These are phyloP conservation scores for Garra rufa DNA, from an alignment of 2,113 vertebrate genomes.

Conservation along the genomic window DNA sequence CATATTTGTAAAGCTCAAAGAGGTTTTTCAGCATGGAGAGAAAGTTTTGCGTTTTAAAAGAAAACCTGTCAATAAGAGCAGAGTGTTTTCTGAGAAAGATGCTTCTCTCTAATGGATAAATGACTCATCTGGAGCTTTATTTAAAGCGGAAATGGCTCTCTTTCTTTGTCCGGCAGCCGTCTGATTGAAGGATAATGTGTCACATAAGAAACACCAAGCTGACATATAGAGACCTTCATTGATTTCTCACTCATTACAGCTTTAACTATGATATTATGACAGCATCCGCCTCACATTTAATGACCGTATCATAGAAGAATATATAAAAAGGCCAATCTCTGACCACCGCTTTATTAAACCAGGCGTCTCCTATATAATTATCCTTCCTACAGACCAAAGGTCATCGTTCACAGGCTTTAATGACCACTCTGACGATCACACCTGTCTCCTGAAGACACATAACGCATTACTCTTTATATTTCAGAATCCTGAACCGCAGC, in stretches of 20 bases:
- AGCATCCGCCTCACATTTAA: slow-evolving; percentile 4
- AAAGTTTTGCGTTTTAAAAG: too few relatives aligned
- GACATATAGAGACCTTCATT: background rate
- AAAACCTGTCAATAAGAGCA: too few relatives aligned
- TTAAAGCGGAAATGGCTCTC: background rate
- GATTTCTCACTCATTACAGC: slow-evolving; percentile 2
- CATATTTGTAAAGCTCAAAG: too few relatives aligned
- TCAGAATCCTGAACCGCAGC: background rate
- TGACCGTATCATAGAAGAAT: background rate
- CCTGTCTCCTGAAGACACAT: slow-evolving; percentile 60
- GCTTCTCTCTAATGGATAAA: background rate
- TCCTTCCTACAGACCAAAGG: slow-evolving; percentile 62
- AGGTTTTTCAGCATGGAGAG: too few relatives aligned
- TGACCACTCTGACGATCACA: slow-evolving; percentile 68
- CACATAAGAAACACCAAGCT: background rate
- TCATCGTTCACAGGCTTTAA: slow-evolving; percentile 67
- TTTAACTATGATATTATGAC: background rate
- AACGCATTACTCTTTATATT: too few relatives aligned
- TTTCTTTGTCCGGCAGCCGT: background rate
- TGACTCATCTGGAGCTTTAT: background rate
- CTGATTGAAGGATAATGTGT: background rate
- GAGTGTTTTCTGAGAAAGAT: background rate
- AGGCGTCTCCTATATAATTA: slow-evolving; percentile 63
- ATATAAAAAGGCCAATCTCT: slow-evolving; percentile 5
- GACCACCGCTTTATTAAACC: background rate